A percentile compares a stretch with the other conserved stretches of the same genome.
Evolutionary conservation across 1,140 invertebrate species (phyloP).

Genomic region (Hyles euphorbiae): DNA sequence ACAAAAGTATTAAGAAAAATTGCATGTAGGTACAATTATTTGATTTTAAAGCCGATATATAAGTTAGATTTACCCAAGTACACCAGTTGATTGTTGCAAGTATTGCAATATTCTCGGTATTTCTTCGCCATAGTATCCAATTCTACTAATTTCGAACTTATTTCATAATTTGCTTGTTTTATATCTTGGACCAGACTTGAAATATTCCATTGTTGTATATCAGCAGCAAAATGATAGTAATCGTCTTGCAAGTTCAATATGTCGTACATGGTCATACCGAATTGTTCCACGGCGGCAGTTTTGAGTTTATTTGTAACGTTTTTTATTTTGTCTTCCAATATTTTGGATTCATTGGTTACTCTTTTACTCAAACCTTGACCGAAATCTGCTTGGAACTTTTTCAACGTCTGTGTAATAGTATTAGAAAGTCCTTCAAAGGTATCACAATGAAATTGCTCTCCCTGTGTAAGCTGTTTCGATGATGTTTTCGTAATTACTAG

Average conservation of each 20-base stretch:
- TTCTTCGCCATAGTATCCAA: slow-evolving; percentile 17
- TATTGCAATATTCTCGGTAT: slow-evolving; percentile 26
- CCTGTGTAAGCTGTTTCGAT: not conserved
- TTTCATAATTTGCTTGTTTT: slow-evolving; percentile 18
- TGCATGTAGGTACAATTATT: too few relatives aligned
- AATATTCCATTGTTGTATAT: slow-evolving; percentile 15
- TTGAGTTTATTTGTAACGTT: slow-evolving; percentile 27
- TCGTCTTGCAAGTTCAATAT: slow-evolving; percentile 40
- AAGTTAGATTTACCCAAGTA: not conserved
- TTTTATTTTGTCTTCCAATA: slow-evolving; percentile 21
- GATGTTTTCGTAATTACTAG: too few relatives aligned
- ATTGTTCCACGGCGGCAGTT: slow-evolving; percentile 28
- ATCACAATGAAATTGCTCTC: slow-evolving; percentile 7
- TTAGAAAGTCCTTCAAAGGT: slow-evolving; percentile 14
- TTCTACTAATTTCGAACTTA: slow-evolving; percentile 25
- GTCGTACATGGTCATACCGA: slow-evolving; percentile 37
- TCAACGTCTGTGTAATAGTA: slow-evolving; percentile 21
- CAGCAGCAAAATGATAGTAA: slow-evolving; percentile 31
- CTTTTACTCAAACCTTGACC: not conserved
- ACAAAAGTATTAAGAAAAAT: too few relatives aligned
- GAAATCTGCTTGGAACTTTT: slow-evolving; percentile 11
- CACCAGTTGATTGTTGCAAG: slow-evolving; percentile 10
- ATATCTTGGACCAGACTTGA: slow-evolving; percentile 13
- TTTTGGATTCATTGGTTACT: slow-evolving; percentile 12
- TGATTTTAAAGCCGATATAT: not conserved